Evolutionary conservation across 2,888 invertebrate genomes (phyloP), one percentile per base, ranked within the genome.

Genomic region (Plagiodera versicolora): DNA sequence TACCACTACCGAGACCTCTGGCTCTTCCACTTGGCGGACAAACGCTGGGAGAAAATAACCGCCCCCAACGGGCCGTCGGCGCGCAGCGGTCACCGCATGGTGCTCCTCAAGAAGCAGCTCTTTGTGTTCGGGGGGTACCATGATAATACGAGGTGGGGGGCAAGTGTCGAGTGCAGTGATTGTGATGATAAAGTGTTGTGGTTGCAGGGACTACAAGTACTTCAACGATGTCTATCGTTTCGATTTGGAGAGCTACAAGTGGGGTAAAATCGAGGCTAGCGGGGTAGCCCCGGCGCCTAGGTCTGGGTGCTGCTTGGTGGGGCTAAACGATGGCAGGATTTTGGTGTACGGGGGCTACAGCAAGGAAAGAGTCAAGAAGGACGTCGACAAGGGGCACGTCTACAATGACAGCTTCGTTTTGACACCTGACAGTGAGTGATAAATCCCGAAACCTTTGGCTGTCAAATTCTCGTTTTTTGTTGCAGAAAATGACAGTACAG

Each of bases 1-100:
- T 90, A 95, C 75, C 96, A 97, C 77, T 96, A 94, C 79, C 89
- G 88, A 75, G 96, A 97, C 77, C 82, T 97, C 0, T 97, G 96
- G 95, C 87, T 92, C 57, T 92, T 89, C 75, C 89, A 90, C 67
- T 78, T 95, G 0, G 84, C 85, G 30, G 67, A 63, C n/a, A 80
- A 79, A 64, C 72, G 74, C 56, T 97, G 96, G 96, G 91, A 94
- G 71, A 94, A 95, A 83, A 84, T 91, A 72, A 84, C 84, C 60
- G 83, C 87, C 16, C 78, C 86, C 1, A 87, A 88, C 68, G 94
- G 91, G 0, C 97, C 96, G 0, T 89, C 90, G n/a, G 85, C 94
- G 0, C 81, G 93, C 61, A 92, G 91, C 81, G 90, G 97, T 0
- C 96, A 97, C 79, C 84, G 96, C 61, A 97, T 97, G 95, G 87